These are phyloP conservation scores for Nomada lathburiana DNA, from an alignment of 2,888 invertebrate species.

Conservation along the genomic window DNA sequence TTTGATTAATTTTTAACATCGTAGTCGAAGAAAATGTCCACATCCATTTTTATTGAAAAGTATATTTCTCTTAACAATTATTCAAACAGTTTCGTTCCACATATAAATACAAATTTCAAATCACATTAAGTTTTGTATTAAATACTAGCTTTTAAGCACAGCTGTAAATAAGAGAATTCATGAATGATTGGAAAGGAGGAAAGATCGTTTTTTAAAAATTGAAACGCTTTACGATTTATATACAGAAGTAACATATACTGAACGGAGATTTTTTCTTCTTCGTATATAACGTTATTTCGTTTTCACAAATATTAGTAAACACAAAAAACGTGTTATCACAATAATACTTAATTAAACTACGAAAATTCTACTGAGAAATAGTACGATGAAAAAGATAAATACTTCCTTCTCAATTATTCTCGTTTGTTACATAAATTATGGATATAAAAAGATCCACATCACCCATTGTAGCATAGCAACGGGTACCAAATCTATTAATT, in stretches of 20 bases:
- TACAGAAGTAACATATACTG: slow-evolving; percentile 10
- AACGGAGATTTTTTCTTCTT: not conserved
- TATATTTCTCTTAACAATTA: slow-evolving; percentile 59
- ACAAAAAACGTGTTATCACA: slow-evolving; percentile 37
- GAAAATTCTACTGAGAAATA: slow-evolving; percentile 26
- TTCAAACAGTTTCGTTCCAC: slow-evolving; percentile 38
- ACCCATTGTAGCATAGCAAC: slow-evolving; percentile 10
- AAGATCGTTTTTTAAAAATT: slow-evolving; percentile 2
- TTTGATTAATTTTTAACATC: not conserved
- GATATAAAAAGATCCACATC: slow-evolving; percentile 33
- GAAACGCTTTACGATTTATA: slow-evolving; percentile 6
- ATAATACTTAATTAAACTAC: slow-evolving; percentile 46
- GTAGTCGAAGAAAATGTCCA: slow-evolving; percentile 1
- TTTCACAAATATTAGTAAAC: slow-evolving; percentile 21
- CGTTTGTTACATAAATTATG: slow-evolving; percentile 15
- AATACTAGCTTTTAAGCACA: slow-evolving; percentile 37
- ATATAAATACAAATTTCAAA: slow-evolving; percentile 57
- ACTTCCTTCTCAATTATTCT: slow-evolving; percentile 6
- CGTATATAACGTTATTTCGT: not conserved
- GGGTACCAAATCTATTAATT: slow-evolving; percentile 18
- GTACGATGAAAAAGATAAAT: slow-evolving; percentile 21
- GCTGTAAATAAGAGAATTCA: slow-evolving; percentile 29
- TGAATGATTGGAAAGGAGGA: not conserved
- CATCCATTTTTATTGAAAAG: slow-evolving; percentile 43
- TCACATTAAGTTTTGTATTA: slow-evolving; percentile 42